Base-by-base conservation (phyloP, 2,888 invertebrate genomes). In the Lasius fuliginosus region DNA sequence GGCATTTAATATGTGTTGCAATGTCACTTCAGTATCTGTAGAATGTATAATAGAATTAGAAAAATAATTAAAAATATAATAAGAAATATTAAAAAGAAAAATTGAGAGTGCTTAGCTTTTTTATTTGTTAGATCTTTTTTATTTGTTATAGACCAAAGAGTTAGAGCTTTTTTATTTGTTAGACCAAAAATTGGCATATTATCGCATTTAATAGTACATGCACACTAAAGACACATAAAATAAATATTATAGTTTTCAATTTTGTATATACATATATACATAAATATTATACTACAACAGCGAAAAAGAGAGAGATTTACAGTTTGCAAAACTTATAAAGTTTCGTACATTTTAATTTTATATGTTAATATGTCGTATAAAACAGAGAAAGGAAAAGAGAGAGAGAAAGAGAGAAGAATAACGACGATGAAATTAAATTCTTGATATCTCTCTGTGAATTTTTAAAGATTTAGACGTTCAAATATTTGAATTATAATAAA, bases 1-100 rank as follows among this genome's bases (percentile, higher is more conserved):
- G 27, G 27, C 71, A 62, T 71, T 71, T 69, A 71, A 79, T 79
- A 46, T 23, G 33, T 60, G 33, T 60, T 49, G 49, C 46, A 27
- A 81, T 60, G 71, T 62, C 18, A 46, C 36, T 69, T 27, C 12
- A 18, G 8, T n/a, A 53, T n/a, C 12, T 46, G 4, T 11, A 30
- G 60, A 69, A 58, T 60, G 23, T 60, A 33, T 33, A 33, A 36
- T 36, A 60, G 9, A 33, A 69, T 81, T 23, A 27, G 36, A 62
- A 71, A 42, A 65, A 81, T 49, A 49, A 60, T 27, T 23, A 23
- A 23, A 23, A 23, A 0, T 23, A 23, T 23, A 23, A 23, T 23
- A 23, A 23, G 23, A 23, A 23, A 23, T 23, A 23, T 23, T 23
- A 23, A 23, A 23, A 23, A 23, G 23, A 53, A n/a, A n/a, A 79